A percentile compares a stretch with the other conserved stretches of the same genome.
phyloP scores from a whole-genome alignment of 2,113 vertebrate species.

The Columba janthina region DNA sequence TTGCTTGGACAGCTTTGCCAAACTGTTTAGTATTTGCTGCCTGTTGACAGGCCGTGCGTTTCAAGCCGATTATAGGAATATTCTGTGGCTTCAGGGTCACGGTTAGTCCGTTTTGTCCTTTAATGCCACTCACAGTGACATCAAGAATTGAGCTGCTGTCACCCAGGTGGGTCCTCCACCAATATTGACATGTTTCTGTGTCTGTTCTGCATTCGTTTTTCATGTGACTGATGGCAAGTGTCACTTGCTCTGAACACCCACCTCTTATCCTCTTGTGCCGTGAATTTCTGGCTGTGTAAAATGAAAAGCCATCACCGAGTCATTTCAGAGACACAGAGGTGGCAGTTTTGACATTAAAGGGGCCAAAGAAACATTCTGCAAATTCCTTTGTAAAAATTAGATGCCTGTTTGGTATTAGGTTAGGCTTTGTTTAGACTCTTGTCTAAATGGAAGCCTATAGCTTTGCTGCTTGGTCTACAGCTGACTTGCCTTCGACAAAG shows the following conservation, averaged over 20 bases:
- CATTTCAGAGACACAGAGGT: neutral
- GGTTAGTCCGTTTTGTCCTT: neutral
- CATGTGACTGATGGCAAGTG: neutral
- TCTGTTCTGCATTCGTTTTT: neutral
- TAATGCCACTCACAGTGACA: neutral
- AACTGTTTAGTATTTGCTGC: neutral
- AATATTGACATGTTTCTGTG: fast-evolving
- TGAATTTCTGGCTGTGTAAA: neutral
- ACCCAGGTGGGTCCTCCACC: neutral
- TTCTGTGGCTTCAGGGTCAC: neutral
- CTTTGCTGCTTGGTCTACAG: neutral
- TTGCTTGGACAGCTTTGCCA: conserved; percentile 3
- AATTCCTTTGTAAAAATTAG: neutral
- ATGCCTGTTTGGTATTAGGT: neutral
- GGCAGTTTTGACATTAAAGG: neutral
- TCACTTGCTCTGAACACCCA: neutral
- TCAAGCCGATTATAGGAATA: neutral
- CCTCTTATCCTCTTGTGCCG: neutral
- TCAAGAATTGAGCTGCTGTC: neutral
- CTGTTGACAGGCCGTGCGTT: neutral
- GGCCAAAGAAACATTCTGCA: neutral
- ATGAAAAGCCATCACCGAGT: neutral
- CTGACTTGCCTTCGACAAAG: neutral
- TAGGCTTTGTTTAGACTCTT: neutral
- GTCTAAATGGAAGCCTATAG: neutral